These are phyloP conservation scores for Aphidius ervi DNA, from an alignment of 1,140 invertebrate genomes.

Conservation along the genomic window DNA sequence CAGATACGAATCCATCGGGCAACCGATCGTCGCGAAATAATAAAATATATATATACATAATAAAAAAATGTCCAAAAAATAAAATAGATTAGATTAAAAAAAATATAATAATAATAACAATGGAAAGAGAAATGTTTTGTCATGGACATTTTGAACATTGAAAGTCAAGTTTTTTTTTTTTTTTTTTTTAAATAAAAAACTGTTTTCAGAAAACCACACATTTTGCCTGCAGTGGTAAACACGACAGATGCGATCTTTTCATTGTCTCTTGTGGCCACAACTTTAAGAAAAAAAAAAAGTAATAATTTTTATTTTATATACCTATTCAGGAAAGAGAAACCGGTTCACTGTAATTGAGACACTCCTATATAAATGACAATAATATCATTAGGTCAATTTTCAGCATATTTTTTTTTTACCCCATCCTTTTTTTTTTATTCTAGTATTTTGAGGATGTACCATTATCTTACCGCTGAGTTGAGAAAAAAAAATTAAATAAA, in stretches of 20 bases:
- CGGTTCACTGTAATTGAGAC: slow-evolving; percentile 12
- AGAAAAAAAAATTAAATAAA: slow-evolving; percentile 1
- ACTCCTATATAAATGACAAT: slow-evolving; percentile 10
- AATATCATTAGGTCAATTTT: slow-evolving; percentile 4
- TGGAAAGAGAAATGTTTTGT: background rate
- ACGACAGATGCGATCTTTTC: background rate
- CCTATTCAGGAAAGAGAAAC: slow-evolving; percentile 9
- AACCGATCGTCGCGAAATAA: background rate
- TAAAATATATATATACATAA: background rate
- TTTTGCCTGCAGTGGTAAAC: background rate
- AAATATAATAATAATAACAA: too few species aligned
- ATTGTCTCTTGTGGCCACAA: background rate
- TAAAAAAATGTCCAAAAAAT: background rate
- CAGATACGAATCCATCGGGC: slow-evolving; percentile 14
- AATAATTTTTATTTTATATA: slow-evolving; percentile 6
- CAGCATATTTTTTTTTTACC: slow-evolving; percentile 10
- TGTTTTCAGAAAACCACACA: too few species aligned
- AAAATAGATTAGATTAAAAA: background rate
- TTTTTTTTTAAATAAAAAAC: too few species aligned
- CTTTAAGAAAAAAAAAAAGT: background rate
- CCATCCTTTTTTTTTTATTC: background rate
- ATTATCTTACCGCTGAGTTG: background rate
- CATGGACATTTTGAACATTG: background rate
- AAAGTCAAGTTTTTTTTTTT: too few species aligned
- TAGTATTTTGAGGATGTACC: background rate